Percentiles rank a stretch among this genome's conserved stretches.
These are phyloP conservation scores for Cerceris ruficornis DNA, from an alignment of 2,888 invertebrate species.

Conservation along the genomic window DNA sequence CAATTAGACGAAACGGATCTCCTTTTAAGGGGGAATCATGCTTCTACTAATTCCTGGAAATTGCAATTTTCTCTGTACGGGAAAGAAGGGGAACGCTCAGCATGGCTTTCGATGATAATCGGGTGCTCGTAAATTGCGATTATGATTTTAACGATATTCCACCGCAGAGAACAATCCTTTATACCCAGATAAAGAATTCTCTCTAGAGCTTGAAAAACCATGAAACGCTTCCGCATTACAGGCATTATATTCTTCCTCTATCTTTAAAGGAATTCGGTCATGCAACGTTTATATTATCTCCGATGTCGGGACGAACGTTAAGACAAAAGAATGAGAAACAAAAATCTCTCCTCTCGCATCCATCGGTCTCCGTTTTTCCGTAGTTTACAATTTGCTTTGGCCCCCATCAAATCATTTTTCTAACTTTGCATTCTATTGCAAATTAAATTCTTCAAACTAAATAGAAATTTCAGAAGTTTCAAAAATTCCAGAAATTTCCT, in stretches of 20 bases:
- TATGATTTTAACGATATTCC: not conserved
- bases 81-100: not conserved
- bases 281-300: not conserved
- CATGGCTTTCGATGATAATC: not conserved
- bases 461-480: too few relatives aligned
- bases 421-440: not conserved
- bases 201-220: not conserved
- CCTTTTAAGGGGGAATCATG: not conserved
- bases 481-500: too few relatives aligned
- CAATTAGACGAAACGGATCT: slow-evolving; percentile 24
- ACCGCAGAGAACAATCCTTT: too few relatives aligned
- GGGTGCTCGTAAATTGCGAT: not conserved
- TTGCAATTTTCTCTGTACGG: not conserved
- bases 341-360: not conserved
- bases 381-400: not conserved
- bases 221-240: not conserved
- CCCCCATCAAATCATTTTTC: not conserved
- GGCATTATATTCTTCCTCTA: not conserved
- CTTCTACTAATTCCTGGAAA: not conserved
- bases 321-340: slow-evolving; percentile 19
- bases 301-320: slow-evolving; percentile 23
- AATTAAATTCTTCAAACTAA: too few relatives aligned
- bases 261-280: slow-evolving; percentile 5
- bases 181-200: not conserved
- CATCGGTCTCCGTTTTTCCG: not conserved